Percentiles rank a stretch among this genome's conserved stretches.
Conservation (phyloP, 2,797 vertebrate species). For the Masticophis lateralis region DNA sequence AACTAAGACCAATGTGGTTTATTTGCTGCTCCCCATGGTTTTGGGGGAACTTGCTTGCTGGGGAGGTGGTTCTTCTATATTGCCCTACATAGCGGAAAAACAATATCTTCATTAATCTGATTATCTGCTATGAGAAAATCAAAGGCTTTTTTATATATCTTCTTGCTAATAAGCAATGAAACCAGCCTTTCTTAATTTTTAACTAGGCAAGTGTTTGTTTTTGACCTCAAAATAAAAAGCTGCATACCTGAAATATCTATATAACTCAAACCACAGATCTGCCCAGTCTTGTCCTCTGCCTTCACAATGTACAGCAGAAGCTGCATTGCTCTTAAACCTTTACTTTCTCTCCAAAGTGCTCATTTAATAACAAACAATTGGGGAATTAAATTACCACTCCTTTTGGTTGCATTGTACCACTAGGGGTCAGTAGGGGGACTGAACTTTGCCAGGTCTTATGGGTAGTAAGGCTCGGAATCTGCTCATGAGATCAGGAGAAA, state of each 20-base stretch:
- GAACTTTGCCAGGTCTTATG: background rate
- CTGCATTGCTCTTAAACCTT: background rate
- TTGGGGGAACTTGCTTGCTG: background rate
- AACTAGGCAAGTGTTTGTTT: background rate
- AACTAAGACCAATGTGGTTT: no score
- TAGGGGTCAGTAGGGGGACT: conserved; percentile 3
- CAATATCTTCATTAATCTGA: background rate
- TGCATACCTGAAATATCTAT: background rate
- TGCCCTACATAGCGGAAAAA: background rate
- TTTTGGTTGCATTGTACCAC: background rate
- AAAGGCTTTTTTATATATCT: background rate
- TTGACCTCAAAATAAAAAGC: background rate
- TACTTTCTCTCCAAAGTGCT: background rate
- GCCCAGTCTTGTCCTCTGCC: background rate
- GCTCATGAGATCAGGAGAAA: background rate
- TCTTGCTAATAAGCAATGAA: background rate
- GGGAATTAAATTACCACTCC: no score
- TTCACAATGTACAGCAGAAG: background rate
- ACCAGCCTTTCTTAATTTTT: background rate
- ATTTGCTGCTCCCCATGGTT: background rate
- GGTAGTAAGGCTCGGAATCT: background rate
- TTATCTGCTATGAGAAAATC: background rate
- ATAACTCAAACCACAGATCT: background rate
- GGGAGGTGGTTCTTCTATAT: background rate
- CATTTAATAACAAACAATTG: background rate